phyloP scores from a whole-genome alignment of 2,888 invertebrate species.

The Dioctria rufipes region DNA sequence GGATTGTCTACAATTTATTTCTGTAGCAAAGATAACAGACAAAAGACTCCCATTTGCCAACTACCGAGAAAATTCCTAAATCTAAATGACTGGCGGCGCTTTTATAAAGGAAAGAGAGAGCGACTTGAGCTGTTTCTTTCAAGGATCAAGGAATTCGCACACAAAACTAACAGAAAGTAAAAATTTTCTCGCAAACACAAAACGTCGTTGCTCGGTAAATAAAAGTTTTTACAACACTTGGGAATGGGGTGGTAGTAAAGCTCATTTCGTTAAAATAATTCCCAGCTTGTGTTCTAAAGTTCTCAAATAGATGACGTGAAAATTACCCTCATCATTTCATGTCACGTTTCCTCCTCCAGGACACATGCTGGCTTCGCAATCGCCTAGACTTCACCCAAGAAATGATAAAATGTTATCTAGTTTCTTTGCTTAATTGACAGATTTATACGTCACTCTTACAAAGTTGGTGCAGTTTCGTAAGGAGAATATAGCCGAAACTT shows the following conservation, averaged over 20 bases:
- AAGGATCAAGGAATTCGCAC: not conserved
- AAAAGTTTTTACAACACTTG: conserved; percentile 11
- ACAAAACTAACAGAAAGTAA: conserved; percentile 23
- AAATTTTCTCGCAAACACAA: conserved; percentile 12
- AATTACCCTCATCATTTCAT: conserved; percentile 60
- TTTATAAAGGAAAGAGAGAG: not conserved
- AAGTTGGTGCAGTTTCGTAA: conserved; percentile 25
- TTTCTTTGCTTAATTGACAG: conserved; percentile 56
- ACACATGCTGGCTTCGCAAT: conserved; percentile 22
- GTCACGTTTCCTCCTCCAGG: conserved; percentile 56
- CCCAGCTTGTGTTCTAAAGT: conserved; percentile 17
- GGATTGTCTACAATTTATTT: conserved; percentile 9
- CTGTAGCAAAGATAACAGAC: conserved; percentile 12
- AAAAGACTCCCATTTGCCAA: conserved; percentile 24
- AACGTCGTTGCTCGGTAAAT: not conserved
- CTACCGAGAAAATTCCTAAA: not conserved
- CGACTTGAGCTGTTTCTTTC: not conserved
- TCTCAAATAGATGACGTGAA: conserved; percentile 59
- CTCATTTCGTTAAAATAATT: conserved; percentile 22
- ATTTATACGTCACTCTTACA: conserved; percentile 49
- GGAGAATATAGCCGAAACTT: not conserved
- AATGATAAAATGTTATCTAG: conserved; percentile 55
- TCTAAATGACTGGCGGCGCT: conserved; percentile 1
- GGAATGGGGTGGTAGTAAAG: not conserved
- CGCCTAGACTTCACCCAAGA: not conserved